These are phyloP conservation scores for Agrypnia vestita DNA, from an alignment of 1,140 invertebrate species.

Conservation along the genomic window DNA sequence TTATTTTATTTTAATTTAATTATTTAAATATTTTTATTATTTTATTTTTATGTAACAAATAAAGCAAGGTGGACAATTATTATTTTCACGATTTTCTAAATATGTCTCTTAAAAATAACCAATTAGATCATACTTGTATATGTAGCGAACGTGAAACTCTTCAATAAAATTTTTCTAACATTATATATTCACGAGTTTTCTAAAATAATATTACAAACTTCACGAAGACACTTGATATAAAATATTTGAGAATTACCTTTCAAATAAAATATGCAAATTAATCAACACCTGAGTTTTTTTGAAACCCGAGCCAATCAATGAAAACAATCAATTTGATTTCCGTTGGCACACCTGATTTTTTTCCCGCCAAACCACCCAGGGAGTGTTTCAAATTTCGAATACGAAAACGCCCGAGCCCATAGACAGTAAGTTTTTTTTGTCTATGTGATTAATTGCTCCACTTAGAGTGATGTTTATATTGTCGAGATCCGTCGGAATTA, in stretches of 20 bases:
- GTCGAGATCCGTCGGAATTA: constrained; percentile 36
- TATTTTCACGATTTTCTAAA: too few species aligned
- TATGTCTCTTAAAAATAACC: too few species aligned
- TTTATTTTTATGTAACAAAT: too few species aligned
- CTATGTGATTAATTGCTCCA: constrained; percentile 46
- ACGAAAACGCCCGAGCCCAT: constrained; percentile 28
- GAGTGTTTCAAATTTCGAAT: constrained; percentile 47
- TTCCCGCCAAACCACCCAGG: constrained; percentile 43
- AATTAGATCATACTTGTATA: too few species aligned
- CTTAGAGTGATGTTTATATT: constrained; percentile 51
- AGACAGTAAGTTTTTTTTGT: constrained; percentile 36
- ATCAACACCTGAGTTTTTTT: constrained; percentile 54
- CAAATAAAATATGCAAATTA: constrained; percentile 50
- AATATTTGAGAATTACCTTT: constrained; percentile 7
- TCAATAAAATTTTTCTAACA: too few species aligned
- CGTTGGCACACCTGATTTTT: constrained; percentile 52
- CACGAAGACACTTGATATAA: not conserved
- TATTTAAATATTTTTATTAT: too few species aligned
- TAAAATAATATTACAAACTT: too few species aligned
- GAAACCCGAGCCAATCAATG: constrained; percentile 56
- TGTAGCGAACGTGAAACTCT: too few species aligned
- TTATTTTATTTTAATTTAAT: too few species aligned
- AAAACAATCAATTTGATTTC: constrained; percentile 53
- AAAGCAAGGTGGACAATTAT: too few species aligned
- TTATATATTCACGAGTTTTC: too few species aligned